Base-by-base conservation (phyloP, 53 echinoderm and acorn worm genomes). In the Glandiceps talaboti region DNA sequence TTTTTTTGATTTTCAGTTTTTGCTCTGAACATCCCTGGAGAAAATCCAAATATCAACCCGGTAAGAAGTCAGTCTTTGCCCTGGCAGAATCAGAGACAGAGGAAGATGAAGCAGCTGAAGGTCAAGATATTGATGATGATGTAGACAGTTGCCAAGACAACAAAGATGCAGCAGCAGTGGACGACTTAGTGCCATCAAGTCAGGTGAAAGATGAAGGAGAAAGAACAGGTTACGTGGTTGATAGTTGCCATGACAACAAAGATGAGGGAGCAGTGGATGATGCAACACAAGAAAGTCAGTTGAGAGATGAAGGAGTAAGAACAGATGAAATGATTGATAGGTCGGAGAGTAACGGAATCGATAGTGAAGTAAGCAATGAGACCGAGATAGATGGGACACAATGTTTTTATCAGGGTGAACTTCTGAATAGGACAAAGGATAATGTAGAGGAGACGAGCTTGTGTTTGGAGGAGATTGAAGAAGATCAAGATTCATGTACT, bases 11-110 rank as follows among this genome's bases (percentile, higher is more conserved):
- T 26, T 73, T 29, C 85, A 94, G 95, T 80, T 83, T 82, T 79
- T 94, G 95, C 30, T 74, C 82, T 1, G 90, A 94, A 33, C 95
- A 94, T 32, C 79, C 81, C 25, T 94, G 95, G 95, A 82, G 64
- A 1, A 27, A 81, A 1, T 79, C 90, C 73, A 83, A 74, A 12
- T 94, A 90, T 76, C 79, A 90, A 74, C 92, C 95, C 26, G 87
- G 92, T 0, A 81, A 86, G 78, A 94, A 90, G 76, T 94, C 95
- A 0, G 80, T 94, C 85, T 94, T 94, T 83, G 77, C 88, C 29
- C 29, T 85, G 27, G 88, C 79, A 33, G 85, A 85, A 20, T 79
- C 82, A 20, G 87, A 87, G 29, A 33, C 64, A 31, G 85, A 76
- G n/a, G 85, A 80, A 28, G 82, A 82, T 28, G 80, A 85, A 10